Evolutionary conservation across 64 coral and sea anemone genomes (phyloP).

Genomic region (Montipora sp.): DNA sequence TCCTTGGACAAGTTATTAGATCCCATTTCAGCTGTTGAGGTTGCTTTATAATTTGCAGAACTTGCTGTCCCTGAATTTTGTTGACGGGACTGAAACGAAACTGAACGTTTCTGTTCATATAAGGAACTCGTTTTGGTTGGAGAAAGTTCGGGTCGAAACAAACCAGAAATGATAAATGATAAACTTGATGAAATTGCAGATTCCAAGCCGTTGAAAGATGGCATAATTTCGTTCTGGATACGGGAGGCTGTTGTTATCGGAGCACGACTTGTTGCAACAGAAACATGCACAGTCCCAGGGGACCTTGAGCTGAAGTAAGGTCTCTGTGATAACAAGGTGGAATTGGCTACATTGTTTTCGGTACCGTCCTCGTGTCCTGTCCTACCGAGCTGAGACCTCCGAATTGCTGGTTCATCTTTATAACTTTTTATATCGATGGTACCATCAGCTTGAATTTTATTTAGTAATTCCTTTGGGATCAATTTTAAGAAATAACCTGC

Average conservation of each 20-base stretch:
- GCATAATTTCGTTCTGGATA: not conserved
- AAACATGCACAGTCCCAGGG: not conserved
- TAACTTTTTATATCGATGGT: not conserved
- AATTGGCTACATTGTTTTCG: not conserved
- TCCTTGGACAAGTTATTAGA: not conserved
- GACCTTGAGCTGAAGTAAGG: not conserved
- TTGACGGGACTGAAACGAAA: not conserved
- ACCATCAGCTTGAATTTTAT: not conserved
- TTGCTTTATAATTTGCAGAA: not conserved
- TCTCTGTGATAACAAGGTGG: not conserved
- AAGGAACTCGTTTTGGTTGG: not conserved
- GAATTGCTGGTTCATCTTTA: not conserved
- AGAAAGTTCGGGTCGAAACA: not conserved
- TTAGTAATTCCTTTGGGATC: constrained; percentile 59
- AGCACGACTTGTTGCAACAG: not conserved
- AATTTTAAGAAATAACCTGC: constrained; percentile 58
- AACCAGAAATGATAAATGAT: not conserved
- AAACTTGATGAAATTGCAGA: not conserved
- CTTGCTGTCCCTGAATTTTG: not conserved
- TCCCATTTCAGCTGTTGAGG: not conserved
- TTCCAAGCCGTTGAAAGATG: not conserved
- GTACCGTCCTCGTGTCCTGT: not conserved
- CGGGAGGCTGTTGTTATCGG: not conserved
- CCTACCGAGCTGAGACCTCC: constrained; percentile 1
- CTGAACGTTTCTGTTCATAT: not conserved